These are phyloP conservation scores for Bos indicus DNA, from an alignment of 2,113 vertebrate genomes.

Conservation along the genomic window DNA sequence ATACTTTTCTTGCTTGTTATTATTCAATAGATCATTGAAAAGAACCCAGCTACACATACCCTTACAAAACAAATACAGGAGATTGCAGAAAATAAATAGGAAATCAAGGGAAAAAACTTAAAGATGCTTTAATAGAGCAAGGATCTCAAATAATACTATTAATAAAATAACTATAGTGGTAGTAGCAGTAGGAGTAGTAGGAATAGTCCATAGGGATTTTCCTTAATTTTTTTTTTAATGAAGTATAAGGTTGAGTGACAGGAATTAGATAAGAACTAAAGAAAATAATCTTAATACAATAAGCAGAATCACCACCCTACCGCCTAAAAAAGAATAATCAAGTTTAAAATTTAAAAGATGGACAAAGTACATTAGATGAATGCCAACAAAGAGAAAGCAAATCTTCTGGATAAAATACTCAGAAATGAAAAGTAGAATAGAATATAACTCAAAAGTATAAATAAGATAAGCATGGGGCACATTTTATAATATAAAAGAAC, in stretches of 20 bases:
- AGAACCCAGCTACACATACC: not conserved
- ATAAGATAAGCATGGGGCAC: not conserved
- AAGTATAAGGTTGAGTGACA: not conserved
- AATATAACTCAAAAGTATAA: not conserved
- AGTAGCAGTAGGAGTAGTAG: too few relatives aligned
- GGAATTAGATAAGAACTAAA: not conserved
- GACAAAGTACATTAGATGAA: not conserved
- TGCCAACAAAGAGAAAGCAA: not conserved
- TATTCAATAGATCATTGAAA: not conserved
- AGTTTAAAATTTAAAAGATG: not conserved
- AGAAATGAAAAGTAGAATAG: not conserved
- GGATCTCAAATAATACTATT: not conserved
- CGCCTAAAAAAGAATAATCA: not conserved
- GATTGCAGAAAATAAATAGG: not conserved
- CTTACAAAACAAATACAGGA: not conserved
- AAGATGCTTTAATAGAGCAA: not conserved
- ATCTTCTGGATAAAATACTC: not conserved
- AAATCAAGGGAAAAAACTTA: not conserved
- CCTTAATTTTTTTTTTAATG: not conserved
- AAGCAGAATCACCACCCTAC: not conserved
- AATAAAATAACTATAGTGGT: not conserved
- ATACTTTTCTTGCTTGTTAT: not conserved
- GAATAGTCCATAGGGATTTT: not conserved
- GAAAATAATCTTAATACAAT: not conserved
- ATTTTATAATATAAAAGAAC: not conserved